A percentile compares a stretch with the other conserved stretches of the same genome.
Evolutionary conservation across 2,797 vertebrate genomes (phyloP).

Genomic region (Yasuhikotakia modesta): DNA sequence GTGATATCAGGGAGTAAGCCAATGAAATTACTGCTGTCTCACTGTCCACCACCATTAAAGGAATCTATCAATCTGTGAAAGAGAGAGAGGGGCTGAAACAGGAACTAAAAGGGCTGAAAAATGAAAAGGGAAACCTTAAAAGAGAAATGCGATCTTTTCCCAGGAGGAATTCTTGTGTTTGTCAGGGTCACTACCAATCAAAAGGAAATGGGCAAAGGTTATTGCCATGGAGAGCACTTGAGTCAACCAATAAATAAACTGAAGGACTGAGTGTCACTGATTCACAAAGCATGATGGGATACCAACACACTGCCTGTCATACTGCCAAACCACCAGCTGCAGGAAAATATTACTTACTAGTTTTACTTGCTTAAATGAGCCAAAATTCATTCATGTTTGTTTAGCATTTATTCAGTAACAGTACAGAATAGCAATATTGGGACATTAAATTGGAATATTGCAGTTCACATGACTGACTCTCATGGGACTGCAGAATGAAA

Average conservation of each 20-base stretch:
- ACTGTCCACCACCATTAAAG: slow-evolving; percentile 65
- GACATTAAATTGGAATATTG: slow-evolving; percentile 1
- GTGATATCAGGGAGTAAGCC: slow-evolving; percentile 43
- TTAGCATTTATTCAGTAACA: not conserved
- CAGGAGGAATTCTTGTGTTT: slow-evolving; percentile 49
- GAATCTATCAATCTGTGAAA: slow-evolving; percentile 61
- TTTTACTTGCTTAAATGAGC: not conserved
- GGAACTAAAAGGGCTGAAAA: slow-evolving; percentile 21
- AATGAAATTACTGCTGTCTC: slow-evolving; percentile 66
- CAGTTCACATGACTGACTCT: not conserved
- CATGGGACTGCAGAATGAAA: slow-evolving; percentile 2
- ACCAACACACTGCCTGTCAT: slow-evolving; percentile 33
- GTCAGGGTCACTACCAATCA: slow-evolving; percentile 66
- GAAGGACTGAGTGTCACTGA: slow-evolving; percentile 41
- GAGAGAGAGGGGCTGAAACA: not conserved
- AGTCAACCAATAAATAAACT: slow-evolving; percentile 56
- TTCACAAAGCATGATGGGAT: slow-evolving; percentile 46
- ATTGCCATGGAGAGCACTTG: slow-evolving; percentile 55
- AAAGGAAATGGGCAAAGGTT: slow-evolving; percentile 59
- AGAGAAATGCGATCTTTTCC: slow-evolving; percentile 47
- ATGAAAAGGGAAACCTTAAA: slow-evolving; percentile 31
- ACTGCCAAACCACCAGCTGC: not conserved
- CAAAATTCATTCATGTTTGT: not conserved
- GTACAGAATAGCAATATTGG: not conserved
- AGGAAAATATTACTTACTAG: not conserved